Evolutionary conservation across 1,140 invertebrate species (phyloP).

Genomic region (Cydia fagiglandana): DNA sequence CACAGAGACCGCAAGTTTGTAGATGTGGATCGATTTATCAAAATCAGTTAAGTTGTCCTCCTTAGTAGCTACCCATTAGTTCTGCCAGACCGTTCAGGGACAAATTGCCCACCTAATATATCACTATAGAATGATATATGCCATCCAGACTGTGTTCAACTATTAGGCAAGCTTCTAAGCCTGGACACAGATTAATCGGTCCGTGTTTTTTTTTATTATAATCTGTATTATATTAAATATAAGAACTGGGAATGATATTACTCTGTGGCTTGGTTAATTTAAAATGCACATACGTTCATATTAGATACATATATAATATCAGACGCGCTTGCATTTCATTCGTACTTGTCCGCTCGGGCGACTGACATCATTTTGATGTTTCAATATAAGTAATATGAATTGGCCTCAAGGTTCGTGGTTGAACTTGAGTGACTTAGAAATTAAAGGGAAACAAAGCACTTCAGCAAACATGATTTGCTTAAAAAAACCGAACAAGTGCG

Average conservation of each 20-base stretch:
- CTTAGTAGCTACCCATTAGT: constrained; percentile 21
- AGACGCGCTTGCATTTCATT: too few relatives aligned
- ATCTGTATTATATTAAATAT: not conserved
- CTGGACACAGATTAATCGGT: not conserved
- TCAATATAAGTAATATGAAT: not conserved
- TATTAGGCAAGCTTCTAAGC: not conserved
- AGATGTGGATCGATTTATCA: not conserved
- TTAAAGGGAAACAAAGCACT: not conserved
- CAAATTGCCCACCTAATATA: constrained; percentile 38
- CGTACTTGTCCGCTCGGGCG: too few relatives aligned
- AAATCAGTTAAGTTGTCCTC: constrained; percentile 33
- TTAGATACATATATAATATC: too few relatives aligned
- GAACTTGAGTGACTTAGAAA: constrained; percentile 8
- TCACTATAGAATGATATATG: constrained; percentile 34
- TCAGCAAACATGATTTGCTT: not conserved
- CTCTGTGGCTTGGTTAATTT: not conserved
- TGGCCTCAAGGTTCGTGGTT: not conserved
- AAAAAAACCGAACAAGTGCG: too few relatives aligned
- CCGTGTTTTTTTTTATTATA: not conserved
- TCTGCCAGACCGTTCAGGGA: constrained; percentile 21
- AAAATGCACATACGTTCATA: too few relatives aligned
- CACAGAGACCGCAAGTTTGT: not conserved
- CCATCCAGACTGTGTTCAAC: not conserved
- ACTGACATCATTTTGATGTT: too few relatives aligned
- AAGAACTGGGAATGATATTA: not conserved